Conservation (phyloP, 2,113 vertebrate species). For the Odocoileus virginianus region DNA sequence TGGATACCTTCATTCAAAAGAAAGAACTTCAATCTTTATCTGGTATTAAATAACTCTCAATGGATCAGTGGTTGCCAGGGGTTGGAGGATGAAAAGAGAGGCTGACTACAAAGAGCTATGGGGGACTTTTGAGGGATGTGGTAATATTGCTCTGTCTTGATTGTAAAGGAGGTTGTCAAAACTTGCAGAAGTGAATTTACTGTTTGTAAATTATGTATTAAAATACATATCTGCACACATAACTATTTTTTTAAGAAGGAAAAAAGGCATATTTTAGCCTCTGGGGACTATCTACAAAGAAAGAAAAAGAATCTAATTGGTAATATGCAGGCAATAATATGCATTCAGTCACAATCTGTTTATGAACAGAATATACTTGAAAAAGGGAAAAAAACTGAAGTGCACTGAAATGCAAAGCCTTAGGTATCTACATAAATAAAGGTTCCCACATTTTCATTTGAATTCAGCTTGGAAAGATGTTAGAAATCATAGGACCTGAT, state of each 20-base stretch:
- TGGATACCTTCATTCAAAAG: not conserved
- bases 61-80: not conserved
- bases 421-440: not conserved
- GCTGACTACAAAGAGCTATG: not conserved
- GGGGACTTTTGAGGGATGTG: not conserved
- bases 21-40: not conserved
- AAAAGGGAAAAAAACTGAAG: not conserved
- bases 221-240: not conserved
- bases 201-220: not conserved
- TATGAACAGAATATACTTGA: not conserved
- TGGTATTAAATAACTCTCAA: not conserved
- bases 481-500: not conserved
- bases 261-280: not conserved
- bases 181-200: slow-evolving; percentile 3
- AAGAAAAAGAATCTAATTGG: not conserved
- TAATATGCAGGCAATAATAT: not conserved
- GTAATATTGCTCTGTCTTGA: not conserved
- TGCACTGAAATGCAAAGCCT: not conserved
- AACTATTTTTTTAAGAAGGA: not conserved
- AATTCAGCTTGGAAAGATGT: not conserved
- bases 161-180: not conserved
- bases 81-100: not conserved
- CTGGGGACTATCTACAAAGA: not conserved
- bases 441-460: not conserved
- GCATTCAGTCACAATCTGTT: not conserved